These are phyloP conservation scores for Halcyon smyrnensis DNA, from an alignment of 2,797 vertebrate species.

Conservation along the genomic window DNA sequence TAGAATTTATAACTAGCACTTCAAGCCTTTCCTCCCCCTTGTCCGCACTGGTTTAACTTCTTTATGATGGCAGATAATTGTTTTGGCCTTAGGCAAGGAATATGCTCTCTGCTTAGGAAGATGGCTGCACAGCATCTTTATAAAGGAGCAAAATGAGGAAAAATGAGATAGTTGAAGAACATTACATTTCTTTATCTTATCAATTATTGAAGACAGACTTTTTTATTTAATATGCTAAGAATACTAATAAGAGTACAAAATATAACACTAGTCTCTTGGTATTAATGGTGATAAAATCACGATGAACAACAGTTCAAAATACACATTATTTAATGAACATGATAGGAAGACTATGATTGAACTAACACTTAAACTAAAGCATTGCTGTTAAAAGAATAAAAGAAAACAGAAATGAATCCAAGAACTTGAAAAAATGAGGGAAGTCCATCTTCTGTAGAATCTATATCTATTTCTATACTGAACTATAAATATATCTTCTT, in stretches of 20 bases:
- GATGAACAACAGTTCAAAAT: neutral
- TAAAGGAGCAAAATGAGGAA: slow-evolving; percentile 59
- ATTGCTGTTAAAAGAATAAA: slow-evolving; percentile 5
- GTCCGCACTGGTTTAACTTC: slow-evolving; percentile 48
- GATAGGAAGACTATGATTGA: neutral
- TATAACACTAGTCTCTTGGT: neutral
- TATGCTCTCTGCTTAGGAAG: slow-evolving; percentile 65
- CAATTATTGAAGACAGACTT: slow-evolving; percentile 70
- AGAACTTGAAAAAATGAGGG: neutral
- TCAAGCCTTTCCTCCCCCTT: slow-evolving; percentile 46
- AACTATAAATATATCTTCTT: neutral
- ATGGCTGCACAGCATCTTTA: slow-evolving; percentile 45
- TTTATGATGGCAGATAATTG: slow-evolving; percentile 75
- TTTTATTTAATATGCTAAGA: slow-evolving; percentile 20
- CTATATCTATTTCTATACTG: neutral
- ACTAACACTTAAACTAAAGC: neutral
- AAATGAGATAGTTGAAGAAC: slow-evolving; percentile 47
- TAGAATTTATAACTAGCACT: slow-evolving; percentile 59
- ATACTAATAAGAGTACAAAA: slow-evolving; percentile 49
- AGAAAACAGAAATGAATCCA: neutral
- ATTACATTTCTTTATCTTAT: slow-evolving; percentile 68
- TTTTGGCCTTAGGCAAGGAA: slow-evolving; percentile 76
- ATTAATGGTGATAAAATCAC: neutral
- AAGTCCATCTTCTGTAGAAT: neutral
- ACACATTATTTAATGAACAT: neutral